phyloP scores from a whole-genome alignment of 2,888 invertebrate species.

The Thera obeliscata region DNA sequence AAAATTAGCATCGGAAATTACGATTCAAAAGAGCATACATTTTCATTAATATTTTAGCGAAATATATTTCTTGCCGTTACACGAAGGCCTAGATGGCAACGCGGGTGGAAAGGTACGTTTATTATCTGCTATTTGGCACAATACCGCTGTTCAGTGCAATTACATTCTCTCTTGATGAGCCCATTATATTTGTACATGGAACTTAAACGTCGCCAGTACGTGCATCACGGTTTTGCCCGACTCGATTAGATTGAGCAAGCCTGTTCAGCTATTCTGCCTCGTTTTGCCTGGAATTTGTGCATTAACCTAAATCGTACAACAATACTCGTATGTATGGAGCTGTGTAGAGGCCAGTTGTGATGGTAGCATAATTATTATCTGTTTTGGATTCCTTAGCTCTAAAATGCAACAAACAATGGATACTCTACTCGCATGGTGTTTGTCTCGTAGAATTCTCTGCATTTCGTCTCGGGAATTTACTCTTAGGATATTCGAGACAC shows the following conservation, averaged over 20 bases:
- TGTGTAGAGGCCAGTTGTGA: conserved; percentile 20
- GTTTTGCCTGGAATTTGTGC: conserved; percentile 41
- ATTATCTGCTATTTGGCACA: conserved; percentile 61
- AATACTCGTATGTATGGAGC: conserved; percentile 31
- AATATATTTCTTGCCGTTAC: conserved; percentile 58
- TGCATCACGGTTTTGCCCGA: conserved; percentile 43
- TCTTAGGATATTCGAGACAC: neutral
- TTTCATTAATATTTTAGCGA: conserved; percentile 50
- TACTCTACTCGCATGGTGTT: neutral
- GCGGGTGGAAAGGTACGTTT: conserved; percentile 67
- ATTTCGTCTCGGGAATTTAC: neutral
- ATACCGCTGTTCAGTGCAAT: conserved; percentile 52
- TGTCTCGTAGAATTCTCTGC: neutral
- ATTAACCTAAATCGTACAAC: conserved; percentile 41
- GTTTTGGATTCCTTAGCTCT: conserved; percentile 14
- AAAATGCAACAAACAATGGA: conserved; percentile 7
- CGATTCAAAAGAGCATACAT: conserved; percentile 26
- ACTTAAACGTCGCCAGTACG: conserved; percentile 46
- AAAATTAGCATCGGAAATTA: conserved; percentile 22
- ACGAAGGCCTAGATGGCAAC: conserved; percentile 66
- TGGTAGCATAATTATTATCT: neutral
- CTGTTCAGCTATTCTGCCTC: conserved; percentile 42
- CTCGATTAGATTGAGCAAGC: conserved; percentile 42
- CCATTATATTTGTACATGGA: conserved; percentile 54
- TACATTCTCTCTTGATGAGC: conserved; percentile 60